Conservation (phyloP, 2,113 vertebrate genomes). For the Burhinus oedicnemus region DNA sequence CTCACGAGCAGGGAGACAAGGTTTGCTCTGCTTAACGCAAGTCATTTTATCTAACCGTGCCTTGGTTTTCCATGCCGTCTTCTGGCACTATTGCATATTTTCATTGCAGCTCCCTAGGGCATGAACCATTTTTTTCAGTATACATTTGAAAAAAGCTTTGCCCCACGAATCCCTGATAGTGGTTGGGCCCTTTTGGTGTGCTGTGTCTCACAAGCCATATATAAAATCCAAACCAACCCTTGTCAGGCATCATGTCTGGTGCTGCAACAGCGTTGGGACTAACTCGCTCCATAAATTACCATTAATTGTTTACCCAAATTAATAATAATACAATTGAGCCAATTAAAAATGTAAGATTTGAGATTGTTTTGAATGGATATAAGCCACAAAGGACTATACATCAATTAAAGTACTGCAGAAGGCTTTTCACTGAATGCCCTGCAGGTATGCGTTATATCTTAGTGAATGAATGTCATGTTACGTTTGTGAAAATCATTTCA, state of each 20-base stretch:
- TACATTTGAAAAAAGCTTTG: neutral
- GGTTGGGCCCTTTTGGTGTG: neutral
- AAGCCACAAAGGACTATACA: neutral
- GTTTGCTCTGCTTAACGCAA: neutral
- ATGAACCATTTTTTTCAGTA: neutral
- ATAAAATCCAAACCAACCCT: neutral
- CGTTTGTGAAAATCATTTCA: conserved; percentile 1
- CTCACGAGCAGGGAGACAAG: neutral
- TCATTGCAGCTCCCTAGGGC: neutral
- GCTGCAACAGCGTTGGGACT: neutral
- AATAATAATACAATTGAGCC: neutral
- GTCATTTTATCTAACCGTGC: fast-evolving
- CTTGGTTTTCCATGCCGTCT: neutral
- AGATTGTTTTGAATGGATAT: neutral
- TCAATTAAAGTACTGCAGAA: conserved; percentile 23
- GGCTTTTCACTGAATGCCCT: conserved; percentile 6
- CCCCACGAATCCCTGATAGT: fast-evolving
- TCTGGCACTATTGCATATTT: neutral
- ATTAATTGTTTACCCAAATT: neutral
- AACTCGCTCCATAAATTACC: neutral
- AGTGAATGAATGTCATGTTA: neutral
- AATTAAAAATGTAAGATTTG: conserved; percentile 7
- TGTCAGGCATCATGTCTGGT: neutral
- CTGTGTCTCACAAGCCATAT: neutral
- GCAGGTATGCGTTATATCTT: neutral